Base-by-base conservation (phyloP, 2,113 vertebrate species). In the Prochilodus magdalenae region DNA sequence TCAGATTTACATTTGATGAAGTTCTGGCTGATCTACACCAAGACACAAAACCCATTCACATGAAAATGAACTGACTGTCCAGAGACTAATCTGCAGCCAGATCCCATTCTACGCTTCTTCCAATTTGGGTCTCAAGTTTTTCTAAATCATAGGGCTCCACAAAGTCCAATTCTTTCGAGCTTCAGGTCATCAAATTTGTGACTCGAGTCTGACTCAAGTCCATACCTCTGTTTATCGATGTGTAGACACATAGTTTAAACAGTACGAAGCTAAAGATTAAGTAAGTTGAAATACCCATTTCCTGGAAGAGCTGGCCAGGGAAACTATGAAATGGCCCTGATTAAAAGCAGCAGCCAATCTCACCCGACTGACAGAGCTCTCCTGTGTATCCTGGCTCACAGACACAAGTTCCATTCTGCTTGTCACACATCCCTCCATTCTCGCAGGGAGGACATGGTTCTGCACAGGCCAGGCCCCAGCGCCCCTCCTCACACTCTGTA, bases 401-500 rank as follows among this genome's bases (percentile, higher is more conserved):
- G 1, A 81, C 16, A 59, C 96, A 96, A 74, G 75, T 51, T 10
- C 96, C 96, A 0, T 92, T 91, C 83, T 73, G 18, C 0, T 88
- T 93, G 24, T 93, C 84, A 26, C 95, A 96, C 85, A 76, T 66
- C 12, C 85, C 94, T 0, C 86, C 88, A 0, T 96, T 93, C 1
- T 92, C 87, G 2, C 96, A 96, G 0, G 62, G 53, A 0, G 90
- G 93, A 79, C 96, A 96, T 15, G 92, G 86, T 86, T 94, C 89
- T 85, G 93, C 93, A 87, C 96, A 96, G 79, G 94, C 94, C 0
- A 71, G 82, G 0, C 95, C 96, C 96, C 96, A 96, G 82, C 0
- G 93, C 2, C 94, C 95, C 1, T 89, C 91, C 0, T 93, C 94
- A 76, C 96, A 96, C 67, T 92, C 96, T 96, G 84, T 33, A 73